Evolutionary conservation across 2,113 vertebrate species (phyloP).

Genomic region (Engystomops pustulosus): DNA sequence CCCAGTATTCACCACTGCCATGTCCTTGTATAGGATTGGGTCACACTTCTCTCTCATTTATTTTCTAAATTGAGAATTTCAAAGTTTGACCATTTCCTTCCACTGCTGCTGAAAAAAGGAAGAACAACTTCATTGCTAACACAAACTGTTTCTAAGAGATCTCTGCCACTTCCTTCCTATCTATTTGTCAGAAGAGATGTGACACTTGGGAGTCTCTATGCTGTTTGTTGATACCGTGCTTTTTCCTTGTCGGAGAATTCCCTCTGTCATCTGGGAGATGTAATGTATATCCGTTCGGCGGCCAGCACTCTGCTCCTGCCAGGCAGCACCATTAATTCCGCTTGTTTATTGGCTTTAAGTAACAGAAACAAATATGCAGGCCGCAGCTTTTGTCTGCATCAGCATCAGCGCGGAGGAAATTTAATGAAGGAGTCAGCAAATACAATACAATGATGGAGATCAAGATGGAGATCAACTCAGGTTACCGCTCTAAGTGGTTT

Average conservation of each 20-base stretch:
- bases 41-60: background rate
- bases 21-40: too few species aligned
- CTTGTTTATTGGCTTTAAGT: constrained; percentile 22
- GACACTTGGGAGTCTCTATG: constrained; percentile 14
- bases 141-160: constrained; percentile 2
- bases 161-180: background rate
- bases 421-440: background rate
- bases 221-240: constrained; percentile 3
- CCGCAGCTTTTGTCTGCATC: background rate
- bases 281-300: background rate
- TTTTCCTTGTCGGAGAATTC: constrained; percentile 9
- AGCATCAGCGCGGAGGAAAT: background rate
- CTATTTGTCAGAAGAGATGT: background rate
- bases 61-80: background rate
- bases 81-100: background rate
- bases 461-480: background rate
- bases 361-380: background rate
- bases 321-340: background rate
- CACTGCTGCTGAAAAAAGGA: background rate
- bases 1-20: background rate
- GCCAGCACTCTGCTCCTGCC: background rate
- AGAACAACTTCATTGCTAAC: constrained; percentile 14
- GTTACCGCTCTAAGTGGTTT: background rate
- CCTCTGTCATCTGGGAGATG: background rate
- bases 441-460: background rate